Evolutionary conservation across 2,888 invertebrate genomes (phyloP).

Genomic region (Tipula confusa): DNA sequence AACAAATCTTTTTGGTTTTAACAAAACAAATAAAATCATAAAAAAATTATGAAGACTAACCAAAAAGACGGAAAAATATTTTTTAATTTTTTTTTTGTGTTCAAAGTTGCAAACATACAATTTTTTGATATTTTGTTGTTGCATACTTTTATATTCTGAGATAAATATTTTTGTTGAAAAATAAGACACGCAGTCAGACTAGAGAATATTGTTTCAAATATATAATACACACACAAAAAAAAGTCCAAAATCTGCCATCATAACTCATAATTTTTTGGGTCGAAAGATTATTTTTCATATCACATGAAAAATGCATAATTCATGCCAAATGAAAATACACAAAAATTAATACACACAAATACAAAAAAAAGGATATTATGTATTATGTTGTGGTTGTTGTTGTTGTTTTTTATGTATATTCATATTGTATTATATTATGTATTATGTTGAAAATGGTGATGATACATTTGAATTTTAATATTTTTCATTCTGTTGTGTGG

Average conservation of each 20-base stretch:
- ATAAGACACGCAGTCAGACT: conserved; percentile 25
- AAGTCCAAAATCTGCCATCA: conserved; percentile 30
- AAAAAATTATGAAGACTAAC: conserved; percentile 7
- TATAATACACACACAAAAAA: background rate
- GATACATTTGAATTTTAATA: conserved; percentile 15
- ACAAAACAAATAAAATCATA: conserved; percentile 20
- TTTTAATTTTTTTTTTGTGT: background rate
- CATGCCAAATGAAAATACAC: conserved; percentile 27
- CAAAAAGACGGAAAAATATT: background rate
- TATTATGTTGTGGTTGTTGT: too few species aligned
- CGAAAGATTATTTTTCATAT: conserved; percentile 30
- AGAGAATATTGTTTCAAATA: conserved; percentile 25
- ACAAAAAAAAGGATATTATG: background rate
- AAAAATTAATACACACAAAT: background rate
- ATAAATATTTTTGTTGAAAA: conserved; percentile 25
- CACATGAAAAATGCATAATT: conserved; percentile 29
- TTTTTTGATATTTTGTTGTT: background rate
- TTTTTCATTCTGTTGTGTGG: background rate
- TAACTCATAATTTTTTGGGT: conserved; percentile 29
- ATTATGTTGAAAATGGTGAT: conserved; percentile 1
- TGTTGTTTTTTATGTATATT: background rate
- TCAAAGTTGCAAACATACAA: background rate
- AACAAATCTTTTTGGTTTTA: background rate
- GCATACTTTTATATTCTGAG: background rate
- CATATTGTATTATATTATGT: too few species aligned